Evolutionary conservation across 2,113 vertebrate genomes (phyloP).

Genomic region (Bubo blakistoni): DNA sequence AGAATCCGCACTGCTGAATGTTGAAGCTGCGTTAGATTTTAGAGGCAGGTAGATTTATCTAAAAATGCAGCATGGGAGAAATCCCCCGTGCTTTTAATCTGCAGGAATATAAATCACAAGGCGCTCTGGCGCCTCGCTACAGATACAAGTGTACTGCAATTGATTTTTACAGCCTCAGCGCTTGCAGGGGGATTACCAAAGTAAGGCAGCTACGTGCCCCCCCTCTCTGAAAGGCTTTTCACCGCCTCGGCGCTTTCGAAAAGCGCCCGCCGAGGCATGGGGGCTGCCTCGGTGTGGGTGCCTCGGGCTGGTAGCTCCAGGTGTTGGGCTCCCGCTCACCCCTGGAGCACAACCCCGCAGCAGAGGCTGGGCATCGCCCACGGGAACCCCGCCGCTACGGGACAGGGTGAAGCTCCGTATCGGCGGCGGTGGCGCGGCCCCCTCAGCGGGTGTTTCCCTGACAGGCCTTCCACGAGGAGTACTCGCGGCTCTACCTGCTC

Average conservation of each 20-base stretch:
- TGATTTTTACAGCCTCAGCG: background rate
- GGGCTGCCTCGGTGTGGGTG: too few species aligned
- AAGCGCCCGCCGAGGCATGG: fast-evolving
- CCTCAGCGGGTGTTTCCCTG: background rate
- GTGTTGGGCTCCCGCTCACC: background rate
- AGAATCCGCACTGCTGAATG: background rate
- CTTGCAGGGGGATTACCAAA: background rate
- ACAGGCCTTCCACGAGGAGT: slow-evolving; percentile 94
- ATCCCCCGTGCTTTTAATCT: background rate
- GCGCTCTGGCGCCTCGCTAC: background rate
- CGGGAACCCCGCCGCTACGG: fast-evolving
- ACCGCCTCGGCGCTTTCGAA: background rate
- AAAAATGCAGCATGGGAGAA: background rate
- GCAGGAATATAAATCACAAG: background rate
- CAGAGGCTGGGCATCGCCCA: fast-evolving
- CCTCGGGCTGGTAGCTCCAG: too few species aligned
- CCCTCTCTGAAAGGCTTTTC: background rate
- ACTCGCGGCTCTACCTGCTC: slow-evolving; percentile 86
- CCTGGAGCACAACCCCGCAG: background rate
- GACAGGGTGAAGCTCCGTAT: background rate
- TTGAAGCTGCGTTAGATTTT: background rate
- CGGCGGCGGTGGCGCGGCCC: background rate
- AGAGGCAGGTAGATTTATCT: background rate
- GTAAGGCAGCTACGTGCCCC: background rate
- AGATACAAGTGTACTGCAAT: background rate